Evolutionary conservation across 1,140 invertebrate genomes (phyloP), one percentile per base, ranked within the genome.

Genomic region (Limonius californicus): DNA sequence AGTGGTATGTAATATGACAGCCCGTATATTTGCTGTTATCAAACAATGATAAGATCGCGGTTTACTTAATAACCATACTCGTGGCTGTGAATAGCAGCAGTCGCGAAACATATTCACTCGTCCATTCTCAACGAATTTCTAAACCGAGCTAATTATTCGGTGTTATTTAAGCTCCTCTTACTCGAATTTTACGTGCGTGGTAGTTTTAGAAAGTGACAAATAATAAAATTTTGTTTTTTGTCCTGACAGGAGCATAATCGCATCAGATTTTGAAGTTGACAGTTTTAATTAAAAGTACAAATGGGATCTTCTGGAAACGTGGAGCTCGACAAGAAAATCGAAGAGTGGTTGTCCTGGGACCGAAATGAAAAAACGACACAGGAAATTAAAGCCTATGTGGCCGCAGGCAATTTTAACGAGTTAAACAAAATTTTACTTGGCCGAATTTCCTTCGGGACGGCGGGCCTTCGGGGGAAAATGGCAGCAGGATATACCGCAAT

Each of bases 391-490:
- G 64, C 75, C 15, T 68, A 90, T 23, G 70, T 84, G 0, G 65
- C 78, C 14, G 64, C 79, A 9, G 74, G 76, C 20, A 73, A 89
- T 67, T 69, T 75, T 6, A 76, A 80, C 21, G 74, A 79, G 62
- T 75, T 90, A 6, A 75, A 75, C 11, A 79, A 82, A 56, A 72
- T 88, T 47, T 84, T 90, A 20, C 77, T 87, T 53, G 76, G 83
- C 39, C 80, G 89, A 0, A 54, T 76, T 4, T 76, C 83, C 11
- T 83, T 96, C 61, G 84, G 87, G 69, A 96, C 61, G n/a, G 66
- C 95, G 1, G 94, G 97, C 1, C 79, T 99, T 6, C 82, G 98
- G 61, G 92, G 92, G 0, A 80, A 81, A 63, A 99, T 99, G 96
- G 91, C 87, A 14, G 87, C 94, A 35, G 98, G 97, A 0, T 98